A percentile compares a stretch with the other conserved stretches of the same genome.
phyloP scores from a whole-genome alignment of 2,797 vertebrate genomes.

The Fundulus diaphanus region DNA sequence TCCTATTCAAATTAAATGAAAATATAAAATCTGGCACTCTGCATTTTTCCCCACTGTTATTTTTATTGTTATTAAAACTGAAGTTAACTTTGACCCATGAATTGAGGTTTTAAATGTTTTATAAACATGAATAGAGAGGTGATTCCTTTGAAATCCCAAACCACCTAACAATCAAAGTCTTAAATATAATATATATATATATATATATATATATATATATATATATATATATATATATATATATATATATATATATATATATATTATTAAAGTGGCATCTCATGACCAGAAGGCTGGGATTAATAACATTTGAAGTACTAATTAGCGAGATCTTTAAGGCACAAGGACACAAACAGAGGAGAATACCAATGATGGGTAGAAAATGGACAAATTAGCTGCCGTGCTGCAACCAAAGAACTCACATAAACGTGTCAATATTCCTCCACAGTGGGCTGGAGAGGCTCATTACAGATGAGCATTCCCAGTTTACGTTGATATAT shows the following conservation, averaged over 20 bases:
- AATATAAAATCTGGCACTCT: neutral
- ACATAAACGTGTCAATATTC: conserved; percentile 32
- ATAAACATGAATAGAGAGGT: neutral
- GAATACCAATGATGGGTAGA: neutral
- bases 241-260: too few species aligned
- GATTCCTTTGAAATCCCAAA: neutral
- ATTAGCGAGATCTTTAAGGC: conserved; percentile 17
- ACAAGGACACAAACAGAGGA: conserved; percentile 8
- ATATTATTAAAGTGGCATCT: conserved; percentile 4
- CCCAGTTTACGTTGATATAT: conserved; percentile 49
- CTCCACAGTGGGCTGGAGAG: conserved; percentile 1
- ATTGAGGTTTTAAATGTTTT: neutral
- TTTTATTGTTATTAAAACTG: neutral
- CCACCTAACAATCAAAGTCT: neutral
- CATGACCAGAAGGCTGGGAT: neutral
- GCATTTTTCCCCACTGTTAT: neutral
- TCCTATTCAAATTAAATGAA: neutral
- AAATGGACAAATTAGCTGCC: conserved; percentile 26
- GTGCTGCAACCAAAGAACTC: conserved; percentile 36
- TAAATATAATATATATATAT: too few species aligned
- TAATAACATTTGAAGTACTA: conserved; percentile 6
- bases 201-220: too few species aligned
- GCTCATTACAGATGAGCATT: conserved; percentile 21
- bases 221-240: too few species aligned
- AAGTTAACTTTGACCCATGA: neutral